Conservation (phyloP, 2,797 vertebrate species). For the Parauchenoglanis ngamensis region DNA sequence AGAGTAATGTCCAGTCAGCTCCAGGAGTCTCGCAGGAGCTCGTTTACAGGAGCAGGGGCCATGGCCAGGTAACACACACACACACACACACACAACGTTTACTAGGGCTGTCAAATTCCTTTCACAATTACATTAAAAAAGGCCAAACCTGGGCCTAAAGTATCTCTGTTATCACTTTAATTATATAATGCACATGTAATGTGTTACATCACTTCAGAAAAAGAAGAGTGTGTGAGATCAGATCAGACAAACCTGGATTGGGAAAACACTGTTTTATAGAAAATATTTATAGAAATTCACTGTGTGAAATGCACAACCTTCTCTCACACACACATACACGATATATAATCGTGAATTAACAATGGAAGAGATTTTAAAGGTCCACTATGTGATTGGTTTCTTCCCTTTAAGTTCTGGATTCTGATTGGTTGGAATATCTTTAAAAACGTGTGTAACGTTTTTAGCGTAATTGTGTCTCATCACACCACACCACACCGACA, state of each 20-base stretch:
- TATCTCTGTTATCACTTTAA: background rate
- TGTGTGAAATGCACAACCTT: background rate
- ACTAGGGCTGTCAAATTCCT: background rate
- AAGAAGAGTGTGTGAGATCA: background rate
- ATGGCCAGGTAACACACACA: constrained; percentile 82
- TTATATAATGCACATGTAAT: too few species aligned
- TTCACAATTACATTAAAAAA: background rate
- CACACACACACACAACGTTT: background rate
- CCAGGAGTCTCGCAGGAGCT: constrained; percentile 68
- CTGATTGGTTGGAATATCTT: background rate
- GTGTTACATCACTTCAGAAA: background rate
- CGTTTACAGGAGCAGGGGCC: constrained; percentile 74
- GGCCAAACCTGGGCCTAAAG: background rate
- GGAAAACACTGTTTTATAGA: background rate
- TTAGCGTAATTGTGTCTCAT: too few species aligned
- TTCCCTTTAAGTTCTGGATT: background rate
- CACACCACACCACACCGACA: too few species aligned
- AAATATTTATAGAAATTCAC: background rate
- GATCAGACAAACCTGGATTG: background rate
- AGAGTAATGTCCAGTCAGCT: constrained; percentile 67
- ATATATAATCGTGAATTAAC: background rate
- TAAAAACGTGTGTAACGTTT: too few species aligned
- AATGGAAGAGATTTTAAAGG: background rate
- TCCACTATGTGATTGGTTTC: background rate
- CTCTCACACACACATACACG: background rate